Evolutionary conservation across 2,888 invertebrate species (phyloP).

Genomic region (Drosophila multiciliata): DNA sequence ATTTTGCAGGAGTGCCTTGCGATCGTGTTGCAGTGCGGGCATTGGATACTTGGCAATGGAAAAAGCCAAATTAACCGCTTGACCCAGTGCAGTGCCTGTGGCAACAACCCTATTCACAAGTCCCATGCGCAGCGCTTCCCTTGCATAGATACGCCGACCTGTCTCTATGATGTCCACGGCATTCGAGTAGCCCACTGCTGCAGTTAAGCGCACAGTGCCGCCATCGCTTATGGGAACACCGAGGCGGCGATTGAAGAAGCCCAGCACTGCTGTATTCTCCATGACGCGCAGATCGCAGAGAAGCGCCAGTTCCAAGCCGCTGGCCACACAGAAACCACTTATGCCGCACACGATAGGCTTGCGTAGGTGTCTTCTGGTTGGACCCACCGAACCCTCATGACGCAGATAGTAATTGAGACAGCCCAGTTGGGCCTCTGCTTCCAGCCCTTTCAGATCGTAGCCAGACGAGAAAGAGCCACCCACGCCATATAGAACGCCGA

Average conservation of each 20-base stretch:
- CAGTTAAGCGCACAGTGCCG: conserved; percentile 93
- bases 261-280: conserved; percentile 92
- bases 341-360: conserved; percentile 96
- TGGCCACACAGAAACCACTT: conserved; percentile 95
- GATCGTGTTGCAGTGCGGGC: conserved; percentile 82
- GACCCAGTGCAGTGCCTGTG: conserved; percentile 93
- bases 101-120: conserved; percentile 92
- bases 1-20: conserved; percentile 86
- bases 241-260: conserved; percentile 93
- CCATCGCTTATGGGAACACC: conserved; percentile 94
- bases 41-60: conserved; percentile 93
- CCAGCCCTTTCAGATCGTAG: conserved; percentile 92
- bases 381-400: conserved; percentile 87
- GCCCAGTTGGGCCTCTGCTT: conserved; percentile 67
- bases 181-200: conserved; percentile 92
- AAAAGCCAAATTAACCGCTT: conserved; percentile 90
- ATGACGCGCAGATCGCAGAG: conserved; percentile 96
- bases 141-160: conserved; percentile 90
- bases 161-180: conserved; percentile 95
- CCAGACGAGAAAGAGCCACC: conserved; percentile 98
- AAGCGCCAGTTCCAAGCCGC: conserved; percentile 95
- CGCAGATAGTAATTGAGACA: conserved; percentile 80
- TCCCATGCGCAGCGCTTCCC: conserved; percentile 93
- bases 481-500: conserved; percentile 93
- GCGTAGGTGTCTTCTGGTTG: conserved; percentile 88